These are phyloP conservation scores for Glyptemys insculpta DNA, from an alignment of 2,797 vertebrate species.

Conservation along the genomic window DNA sequence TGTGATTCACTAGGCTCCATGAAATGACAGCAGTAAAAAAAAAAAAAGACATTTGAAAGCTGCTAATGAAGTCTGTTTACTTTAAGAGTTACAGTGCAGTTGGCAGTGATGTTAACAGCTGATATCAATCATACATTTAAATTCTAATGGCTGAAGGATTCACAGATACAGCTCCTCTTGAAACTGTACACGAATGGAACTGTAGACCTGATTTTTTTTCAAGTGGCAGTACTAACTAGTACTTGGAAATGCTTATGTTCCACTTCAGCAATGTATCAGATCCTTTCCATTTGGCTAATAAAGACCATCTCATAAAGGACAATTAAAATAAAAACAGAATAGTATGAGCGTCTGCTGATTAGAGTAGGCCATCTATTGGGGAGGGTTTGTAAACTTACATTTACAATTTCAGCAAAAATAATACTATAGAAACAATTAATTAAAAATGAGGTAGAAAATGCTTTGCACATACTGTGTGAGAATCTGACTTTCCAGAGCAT, in stretches of 20 bases:
- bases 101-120: slow-evolving; percentile 28
- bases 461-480: background rate
- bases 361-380: background rate
- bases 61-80: slow-evolving; percentile 35
- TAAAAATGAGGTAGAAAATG: background rate
- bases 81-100: slow-evolving; percentile 12
- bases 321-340: background rate
- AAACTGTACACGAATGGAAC: background rate
- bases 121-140: background rate
- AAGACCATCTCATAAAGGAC: background rate
- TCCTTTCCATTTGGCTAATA: background rate
- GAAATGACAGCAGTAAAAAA: slow-evolving; percentile 20
- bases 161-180: background rate
- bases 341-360: background rate
- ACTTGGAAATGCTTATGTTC: slow-evolving; percentile 28
- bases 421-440: background rate
- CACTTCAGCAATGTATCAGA: background rate
- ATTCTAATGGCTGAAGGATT: background rate
- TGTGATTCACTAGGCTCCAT: background rate
- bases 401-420: background rate
- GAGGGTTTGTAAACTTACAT: background rate
- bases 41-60: slow-evolving; percentile 35
- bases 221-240: background rate
- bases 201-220: background rate
- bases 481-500: background rate